Base-by-base conservation (phyloP, 2,888 invertebrate genomes). In the Prionchulus punctatus region DNA sequence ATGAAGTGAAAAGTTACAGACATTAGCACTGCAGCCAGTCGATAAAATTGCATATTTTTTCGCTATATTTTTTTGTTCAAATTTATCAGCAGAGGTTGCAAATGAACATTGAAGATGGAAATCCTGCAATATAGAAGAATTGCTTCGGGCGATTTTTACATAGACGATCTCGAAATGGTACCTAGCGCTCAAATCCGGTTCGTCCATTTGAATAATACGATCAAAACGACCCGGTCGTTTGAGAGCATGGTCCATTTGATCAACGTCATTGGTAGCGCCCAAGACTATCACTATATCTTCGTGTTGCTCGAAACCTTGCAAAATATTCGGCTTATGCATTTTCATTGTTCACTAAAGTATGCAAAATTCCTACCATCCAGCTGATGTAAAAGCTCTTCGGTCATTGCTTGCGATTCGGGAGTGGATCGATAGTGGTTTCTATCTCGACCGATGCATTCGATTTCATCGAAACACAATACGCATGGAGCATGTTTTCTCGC, bases 391-490 rank as follows among this genome's bases (percentile, higher is more conserved):
- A 98, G 79, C 71, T 98, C 91, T n/a, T n/a, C n/a, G n/a, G n/a
- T n/a, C n/a, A n/a, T n/a, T n/a, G n/a, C n/a, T 73, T 99, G 98
- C 74, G 91, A 91, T 72, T 96, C 98, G 0, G 91, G 91, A 71
- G 92, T 86, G 69, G 82, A 86, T 18, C 2, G 3, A 59, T 86
- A 79, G 0, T 91, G 90, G 1, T 84, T 76, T 69, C 98, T 79
- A 72, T 98, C 96, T 56, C 94, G 79, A 36, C 96, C 98, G 18
- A 98, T 94, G 1, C 96, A 96, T 75, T 99, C 98, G 65, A 99
- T 98, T 79, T 99, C 98, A 75, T 99, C 98, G 70, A 99, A 96
- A 71, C 98, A 98, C 36, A 98, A 77, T 69, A 98, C 98, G 71
- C 96, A 98, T 0, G 98, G 98, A 0, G 96, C 91, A 75, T 91